Percentiles rank a stretch among this genome's conserved stretches.
Evolutionary conservation across 1,140 invertebrate species (phyloP).

Genomic region (Tetragonula clypearis): DNA sequence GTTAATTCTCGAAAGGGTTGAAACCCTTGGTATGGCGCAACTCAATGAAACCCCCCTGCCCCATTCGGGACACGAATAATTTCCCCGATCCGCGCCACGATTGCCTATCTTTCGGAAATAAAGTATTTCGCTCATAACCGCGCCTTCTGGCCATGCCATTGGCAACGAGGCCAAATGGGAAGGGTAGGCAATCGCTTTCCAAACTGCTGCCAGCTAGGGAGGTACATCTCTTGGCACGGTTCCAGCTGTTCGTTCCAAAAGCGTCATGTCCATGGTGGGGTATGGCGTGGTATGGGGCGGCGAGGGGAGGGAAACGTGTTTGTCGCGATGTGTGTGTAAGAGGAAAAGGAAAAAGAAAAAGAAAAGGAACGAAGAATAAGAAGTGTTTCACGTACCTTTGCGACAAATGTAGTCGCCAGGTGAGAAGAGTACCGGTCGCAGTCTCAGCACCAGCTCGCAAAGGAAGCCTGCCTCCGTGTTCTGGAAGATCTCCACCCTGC

Average conservation of each 20-base stretch:
- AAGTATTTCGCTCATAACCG: slow-evolving; percentile 49
- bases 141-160: slow-evolving; percentile 11
- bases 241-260: slow-evolving; percentile 65
- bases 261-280: neutral
- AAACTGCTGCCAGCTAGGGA: neutral
- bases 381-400: slow-evolving; percentile 90
- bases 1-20: too few relatives aligned
- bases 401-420: slow-evolving; percentile 99
- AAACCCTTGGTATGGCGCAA: too few relatives aligned
- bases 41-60: too few relatives aligned
- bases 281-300: too few relatives aligned
- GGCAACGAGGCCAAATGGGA: slow-evolving; percentile 33
- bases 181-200: slow-evolving; percentile 65
- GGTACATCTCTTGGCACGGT: slow-evolving; percentile 65
- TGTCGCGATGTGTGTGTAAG: neutral
- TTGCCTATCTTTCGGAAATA: slow-evolving; percentile 26
- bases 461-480: slow-evolving; percentile 99
- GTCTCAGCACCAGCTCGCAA: slow-evolving; percentile 96
- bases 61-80: neutral
- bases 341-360: neutral
- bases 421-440: slow-evolving; percentile 97
- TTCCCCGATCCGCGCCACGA: neutral
- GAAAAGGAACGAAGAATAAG: neutral
- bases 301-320: neutral
- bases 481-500: slow-evolving; percentile 99